These are phyloP conservation scores for Bolinopsis microptera DNA, from an alignment of 37 sponge, comb jelly and placozoan genomes.

Conservation along the genomic window DNA sequence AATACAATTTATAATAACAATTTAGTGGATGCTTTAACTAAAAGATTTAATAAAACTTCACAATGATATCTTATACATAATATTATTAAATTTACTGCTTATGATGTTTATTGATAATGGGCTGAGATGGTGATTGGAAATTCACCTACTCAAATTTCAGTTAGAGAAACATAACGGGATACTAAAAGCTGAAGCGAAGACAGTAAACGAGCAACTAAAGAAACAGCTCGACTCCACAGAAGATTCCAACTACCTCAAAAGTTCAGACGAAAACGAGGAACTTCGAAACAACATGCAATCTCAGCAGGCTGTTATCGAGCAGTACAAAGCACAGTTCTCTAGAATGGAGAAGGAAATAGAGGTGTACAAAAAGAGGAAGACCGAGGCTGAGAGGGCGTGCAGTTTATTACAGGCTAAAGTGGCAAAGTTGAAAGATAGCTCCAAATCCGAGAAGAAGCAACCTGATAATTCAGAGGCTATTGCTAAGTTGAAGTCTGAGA, in stretches of 20 bases:
- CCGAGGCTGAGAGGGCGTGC: neutral
- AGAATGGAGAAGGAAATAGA: neutral
- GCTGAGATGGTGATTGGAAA: no score
- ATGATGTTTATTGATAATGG: no score
- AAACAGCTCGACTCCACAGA: slow-evolving; percentile 6
- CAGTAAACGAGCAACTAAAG: neutral
- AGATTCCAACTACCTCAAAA: neutral
- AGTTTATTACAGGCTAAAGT: neutral
- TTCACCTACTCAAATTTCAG: no score
- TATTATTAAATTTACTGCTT: neutral
- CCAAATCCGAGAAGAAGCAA: neutral
- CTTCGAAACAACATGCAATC: neutral
- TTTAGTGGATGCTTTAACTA: neutral
- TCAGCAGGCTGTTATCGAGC: neutral
- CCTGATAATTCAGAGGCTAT: neutral
- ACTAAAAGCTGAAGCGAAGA: slow-evolving; percentile 15
- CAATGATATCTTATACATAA: neutral
- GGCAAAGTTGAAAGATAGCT: no score
- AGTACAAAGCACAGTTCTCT: neutral
- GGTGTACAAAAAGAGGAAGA: neutral
- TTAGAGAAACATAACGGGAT: neutral
- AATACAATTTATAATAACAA: neutral
- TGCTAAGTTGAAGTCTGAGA: slow-evolving; percentile 18
- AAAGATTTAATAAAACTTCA: neutral
- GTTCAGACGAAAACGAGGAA: neutral